These are phyloP conservation scores for Mormyrops attenuatus DNA, from an alignment of 2,797 vertebrate genomes.

Conservation along the genomic window DNA sequence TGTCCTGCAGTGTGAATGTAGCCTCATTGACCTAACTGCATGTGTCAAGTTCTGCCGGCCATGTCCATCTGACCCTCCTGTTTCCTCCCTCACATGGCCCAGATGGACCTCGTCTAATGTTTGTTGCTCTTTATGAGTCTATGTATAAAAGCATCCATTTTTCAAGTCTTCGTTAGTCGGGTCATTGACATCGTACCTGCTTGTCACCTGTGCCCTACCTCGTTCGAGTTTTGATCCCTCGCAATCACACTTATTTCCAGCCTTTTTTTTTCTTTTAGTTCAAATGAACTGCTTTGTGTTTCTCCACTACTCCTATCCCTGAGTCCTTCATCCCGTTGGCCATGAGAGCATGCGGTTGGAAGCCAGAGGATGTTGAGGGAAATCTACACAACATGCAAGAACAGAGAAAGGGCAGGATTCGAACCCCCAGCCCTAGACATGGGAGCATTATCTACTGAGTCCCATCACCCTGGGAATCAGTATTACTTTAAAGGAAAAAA, in stretches of 20 bases:
- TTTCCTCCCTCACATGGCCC: background rate
- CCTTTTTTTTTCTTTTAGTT: background rate
- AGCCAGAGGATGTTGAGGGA: background rate
- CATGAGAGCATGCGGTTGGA: background rate
- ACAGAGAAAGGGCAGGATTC: background rate
- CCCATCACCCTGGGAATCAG: background rate
- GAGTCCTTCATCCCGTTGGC: background rate
- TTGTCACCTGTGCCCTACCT: background rate
- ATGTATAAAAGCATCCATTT: background rate
- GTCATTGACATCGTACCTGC: background rate
- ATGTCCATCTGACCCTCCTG: background rate
- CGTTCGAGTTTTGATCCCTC: background rate
- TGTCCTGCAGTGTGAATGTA: too few species aligned
- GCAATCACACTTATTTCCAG: background rate
- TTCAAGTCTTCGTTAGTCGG: background rate
- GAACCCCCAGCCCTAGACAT: background rate
- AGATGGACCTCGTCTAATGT: background rate
- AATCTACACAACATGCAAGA: background rate
- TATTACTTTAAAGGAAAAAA: background rate
- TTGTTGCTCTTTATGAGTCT: background rate
- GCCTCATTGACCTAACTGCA: background rate
- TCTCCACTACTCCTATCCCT: background rate
- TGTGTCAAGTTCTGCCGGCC: background rate
- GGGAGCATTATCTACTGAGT: background rate
- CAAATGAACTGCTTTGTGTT: background rate